Conservation (phyloP, 2,888 invertebrate genomes). For the Rapana venosa region DNA sequence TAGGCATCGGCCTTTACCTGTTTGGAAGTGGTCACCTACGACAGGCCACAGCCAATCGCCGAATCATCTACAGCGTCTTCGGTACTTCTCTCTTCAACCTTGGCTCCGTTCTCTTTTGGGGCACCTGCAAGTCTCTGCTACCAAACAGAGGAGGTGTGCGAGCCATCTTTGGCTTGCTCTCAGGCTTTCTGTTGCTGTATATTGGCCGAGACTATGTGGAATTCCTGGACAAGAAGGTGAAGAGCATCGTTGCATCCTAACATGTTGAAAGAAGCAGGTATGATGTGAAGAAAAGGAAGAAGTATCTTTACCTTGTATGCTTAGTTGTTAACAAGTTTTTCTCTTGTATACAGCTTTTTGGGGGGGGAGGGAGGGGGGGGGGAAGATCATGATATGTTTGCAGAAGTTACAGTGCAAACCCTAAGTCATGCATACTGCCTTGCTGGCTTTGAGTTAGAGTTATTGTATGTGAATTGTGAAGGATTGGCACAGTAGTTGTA, state of each 20-base stretch:
- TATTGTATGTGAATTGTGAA: too few relatives aligned
- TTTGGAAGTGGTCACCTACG: conserved; percentile 88
- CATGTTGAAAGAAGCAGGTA: too few relatives aligned
- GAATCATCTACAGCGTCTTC: conserved; percentile 82
- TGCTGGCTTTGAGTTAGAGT: too few relatives aligned
- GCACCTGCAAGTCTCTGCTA: conserved; percentile 88
- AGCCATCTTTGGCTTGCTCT: conserved; percentile 83
- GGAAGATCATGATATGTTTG: too few relatives aligned
- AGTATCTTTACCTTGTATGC: too few relatives aligned
- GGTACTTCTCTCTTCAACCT: conserved; percentile 87
- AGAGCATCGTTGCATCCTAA: not conserved
- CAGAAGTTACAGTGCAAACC: too few relatives aligned
- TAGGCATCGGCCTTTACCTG: conserved; percentile 90
- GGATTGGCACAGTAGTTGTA: too few relatives aligned
- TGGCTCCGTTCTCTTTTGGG: conserved; percentile 93
- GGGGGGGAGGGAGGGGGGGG: too few relatives aligned
- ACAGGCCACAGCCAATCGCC: conserved; percentile 84
- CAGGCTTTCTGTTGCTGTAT: conserved; percentile 60
- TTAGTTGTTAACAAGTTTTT: too few relatives aligned
- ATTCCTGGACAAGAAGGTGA: conserved; percentile 48
- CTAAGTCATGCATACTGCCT: too few relatives aligned
- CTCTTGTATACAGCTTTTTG: too few relatives aligned
- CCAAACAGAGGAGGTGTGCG: conserved; percentile 85
- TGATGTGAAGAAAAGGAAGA: too few relatives aligned
- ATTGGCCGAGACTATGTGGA: conserved; percentile 62